These are phyloP conservation scores for Lytechinus pictus DNA, from an alignment of 35 echinoderm and acorn worm species.

Conservation along the genomic window DNA sequence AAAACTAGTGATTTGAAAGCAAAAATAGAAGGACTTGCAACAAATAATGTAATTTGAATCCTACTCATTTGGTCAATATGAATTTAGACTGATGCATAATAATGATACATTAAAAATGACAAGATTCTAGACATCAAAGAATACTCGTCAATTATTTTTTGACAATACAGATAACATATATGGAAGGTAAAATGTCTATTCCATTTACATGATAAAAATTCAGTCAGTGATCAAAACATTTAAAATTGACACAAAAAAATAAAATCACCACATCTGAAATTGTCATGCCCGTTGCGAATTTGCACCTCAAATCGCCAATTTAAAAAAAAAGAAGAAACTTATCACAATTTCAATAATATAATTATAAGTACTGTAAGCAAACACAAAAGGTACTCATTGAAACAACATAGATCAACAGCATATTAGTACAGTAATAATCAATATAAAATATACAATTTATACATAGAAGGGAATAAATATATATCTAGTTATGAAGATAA, in stretches of 20 bases:
- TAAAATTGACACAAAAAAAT: background rate
- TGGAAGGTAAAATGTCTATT: background rate
- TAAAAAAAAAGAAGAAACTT: background rate
- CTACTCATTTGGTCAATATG: too few species aligned
- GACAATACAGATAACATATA: background rate
- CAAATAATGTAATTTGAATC: too few species aligned
- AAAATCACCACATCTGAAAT: background rate
- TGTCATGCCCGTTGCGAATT: background rate
- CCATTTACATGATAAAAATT: constrained; percentile 20
- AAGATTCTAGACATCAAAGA: background rate
- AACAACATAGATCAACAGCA: background rate
- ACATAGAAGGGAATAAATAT: constrained; percentile 34
- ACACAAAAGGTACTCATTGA: background rate
- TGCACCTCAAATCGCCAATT: constrained; percentile 2
- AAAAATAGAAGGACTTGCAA: background rate
- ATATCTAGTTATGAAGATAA: background rate
- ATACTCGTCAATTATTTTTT: background rate
- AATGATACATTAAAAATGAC: constrained; percentile 6
- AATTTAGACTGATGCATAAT: background rate
- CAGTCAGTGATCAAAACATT: background rate
- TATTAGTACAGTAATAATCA: background rate
- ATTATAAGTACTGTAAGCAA: background rate
- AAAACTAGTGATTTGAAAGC: background rate
- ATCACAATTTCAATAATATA: constrained; percentile 14
- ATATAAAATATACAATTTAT: constrained; percentile 37